Base-by-base conservation (phyloP, 1,140 invertebrate genomes). In the Bombus waltoni region DNA sequence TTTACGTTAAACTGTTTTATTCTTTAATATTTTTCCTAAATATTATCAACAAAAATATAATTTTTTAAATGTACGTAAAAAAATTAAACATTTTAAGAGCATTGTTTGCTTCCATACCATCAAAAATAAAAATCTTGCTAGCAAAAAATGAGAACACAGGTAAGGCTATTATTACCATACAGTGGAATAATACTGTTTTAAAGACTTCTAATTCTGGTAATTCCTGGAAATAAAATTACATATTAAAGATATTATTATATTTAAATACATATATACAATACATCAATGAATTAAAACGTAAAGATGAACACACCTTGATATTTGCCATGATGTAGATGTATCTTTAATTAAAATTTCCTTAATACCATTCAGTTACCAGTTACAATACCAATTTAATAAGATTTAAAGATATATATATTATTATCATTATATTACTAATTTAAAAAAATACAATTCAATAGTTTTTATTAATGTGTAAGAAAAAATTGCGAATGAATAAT, bases 71-170 rank as follows among this genome's bases (percentile, higher is more conserved):
- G 22, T 70, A 70, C 25, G 22, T 11, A 42, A 8, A 62, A 44
- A 15, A 72, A 47, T 40, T n/a, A 44, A 79, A 72, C 71, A 84
- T 78, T 59, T 3, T 47, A 25, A 59, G 59, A 84, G 35, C 38
- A 78, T 53, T 83, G 2, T 66, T 77, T 57, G 10, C 25, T 71
- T 78, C 2, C 79, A 6, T 93, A 95, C 95, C 94, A 88, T 95
- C 94, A 87, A 95, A 95, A 42, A 96, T 80, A 77, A 94, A 93
- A 42, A 92, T 62, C 89, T 96, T 96, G 76, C 93, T 93, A 6
- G 82, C 44, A 83, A 96, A 95, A 72, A 96, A 96, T 35, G 93
- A 90, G 42, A 93, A 57, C 25, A 95, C 92, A 53, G 95, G 95
- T 72, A 94, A 90, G 18, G 93, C 88, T 57, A 95, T 94, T 83